Evolutionary conservation across 2,797 vertebrate genomes (phyloP).

Genomic region (Neosalanx taihuensis): DNA sequence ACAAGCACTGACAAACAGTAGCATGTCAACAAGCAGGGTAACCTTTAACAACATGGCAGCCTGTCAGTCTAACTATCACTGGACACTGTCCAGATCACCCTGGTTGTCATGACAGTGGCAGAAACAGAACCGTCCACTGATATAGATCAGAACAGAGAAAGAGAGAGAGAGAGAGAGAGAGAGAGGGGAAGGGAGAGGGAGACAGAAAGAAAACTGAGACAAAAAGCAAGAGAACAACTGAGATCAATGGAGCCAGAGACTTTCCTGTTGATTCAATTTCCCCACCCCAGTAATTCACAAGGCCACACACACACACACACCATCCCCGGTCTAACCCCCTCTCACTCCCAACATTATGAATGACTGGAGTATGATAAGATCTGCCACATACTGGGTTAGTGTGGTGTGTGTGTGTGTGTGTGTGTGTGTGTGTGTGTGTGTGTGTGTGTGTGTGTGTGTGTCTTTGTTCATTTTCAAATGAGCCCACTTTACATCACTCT

Average conservation of each 20-base stretch:
- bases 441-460: not conserved
- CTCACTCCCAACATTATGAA: conserved; percentile 23
- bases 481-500: not conserved
- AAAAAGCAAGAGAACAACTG: conserved; percentile 37
- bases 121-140: conserved; percentile 49
- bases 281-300: conserved; percentile 58
- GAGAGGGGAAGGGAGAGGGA: not conserved
- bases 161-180: conserved; percentile 8
- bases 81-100: conserved; percentile 21
- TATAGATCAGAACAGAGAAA: conserved; percentile 64
- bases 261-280: conserved; percentile 68
- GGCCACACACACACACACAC: conserved; percentile 32
- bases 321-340: conserved; percentile 25
- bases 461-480: not conserved
- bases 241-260: conserved; percentile 69
- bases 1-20: not conserved
- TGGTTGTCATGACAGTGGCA: conserved; percentile 18
- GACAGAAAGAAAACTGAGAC: conserved; percentile 24
- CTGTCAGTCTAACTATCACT: not conserved
- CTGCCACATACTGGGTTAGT: conserved; percentile 4
- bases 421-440: not conserved
- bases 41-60: not conserved
- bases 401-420: not conserved
- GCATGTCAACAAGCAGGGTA: not conserved
- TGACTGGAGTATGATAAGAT: conserved; percentile 26